Evolutionary conservation across 2,113 vertebrate species (phyloP).

Genomic region (Dolichallabes microphthalmus): DNA sequence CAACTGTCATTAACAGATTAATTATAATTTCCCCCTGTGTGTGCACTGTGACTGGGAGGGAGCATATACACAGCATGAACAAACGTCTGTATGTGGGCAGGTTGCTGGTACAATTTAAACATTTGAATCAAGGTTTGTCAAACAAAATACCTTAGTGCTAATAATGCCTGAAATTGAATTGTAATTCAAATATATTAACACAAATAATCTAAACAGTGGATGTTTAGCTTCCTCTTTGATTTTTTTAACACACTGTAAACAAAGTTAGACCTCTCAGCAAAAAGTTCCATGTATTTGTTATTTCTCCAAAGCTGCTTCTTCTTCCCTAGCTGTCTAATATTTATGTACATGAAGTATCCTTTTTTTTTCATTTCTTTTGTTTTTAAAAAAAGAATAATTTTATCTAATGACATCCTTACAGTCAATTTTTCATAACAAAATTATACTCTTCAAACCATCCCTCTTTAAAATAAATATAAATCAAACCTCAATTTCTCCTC

Average conservation of each 20-base stretch:
- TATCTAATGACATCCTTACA: constrained; percentile 60
- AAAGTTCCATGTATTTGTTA: neutral
- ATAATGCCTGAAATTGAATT: constrained; percentile 2
- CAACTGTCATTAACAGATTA: constrained; percentile 85
- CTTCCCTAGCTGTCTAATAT: constrained; percentile 41
- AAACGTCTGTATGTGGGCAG: constrained; percentile 18
- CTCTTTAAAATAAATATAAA: constrained; percentile 23
- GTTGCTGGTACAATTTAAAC: constrained; percentile 18
- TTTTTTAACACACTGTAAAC: neutral
- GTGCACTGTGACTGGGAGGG: constrained; percentile 30
- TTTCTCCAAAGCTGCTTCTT: neutral
- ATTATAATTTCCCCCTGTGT: constrained; percentile 79
- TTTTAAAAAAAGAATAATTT: neutral
- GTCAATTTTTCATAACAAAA: neutral
- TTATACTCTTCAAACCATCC: constrained; percentile 39
- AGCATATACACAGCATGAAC: constrained; percentile 5
- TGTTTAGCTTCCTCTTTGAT: neutral
- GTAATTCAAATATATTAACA: constrained; percentile 7
- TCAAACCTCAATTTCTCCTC: neutral
- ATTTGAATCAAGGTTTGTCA: constrained; percentile 37
- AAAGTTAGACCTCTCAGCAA: constrained; percentile 9
- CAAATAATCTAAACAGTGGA: neutral
- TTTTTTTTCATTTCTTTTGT: neutral
- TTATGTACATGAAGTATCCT: constrained; percentile 37
- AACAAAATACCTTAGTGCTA: constrained; percentile 28